Evolutionary conservation across 1,140 invertebrate genomes (phyloP).

Genomic region (Eufriesea mexicana): DNA sequence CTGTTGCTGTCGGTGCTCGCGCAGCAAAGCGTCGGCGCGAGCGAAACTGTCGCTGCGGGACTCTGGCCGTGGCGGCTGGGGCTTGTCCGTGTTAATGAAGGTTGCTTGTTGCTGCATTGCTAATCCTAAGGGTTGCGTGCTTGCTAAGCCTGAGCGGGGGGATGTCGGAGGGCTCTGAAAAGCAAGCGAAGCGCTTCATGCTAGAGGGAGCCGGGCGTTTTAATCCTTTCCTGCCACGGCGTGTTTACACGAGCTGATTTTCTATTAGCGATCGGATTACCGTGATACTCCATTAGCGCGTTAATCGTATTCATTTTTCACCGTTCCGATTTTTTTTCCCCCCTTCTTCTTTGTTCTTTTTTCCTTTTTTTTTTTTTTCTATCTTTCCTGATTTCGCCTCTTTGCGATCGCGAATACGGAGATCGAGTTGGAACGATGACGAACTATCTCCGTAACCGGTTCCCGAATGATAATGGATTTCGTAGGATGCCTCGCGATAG

Average conservation of each 20-base stretch:
- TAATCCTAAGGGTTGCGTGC: slow-evolving; percentile 70
- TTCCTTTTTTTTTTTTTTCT: no score
- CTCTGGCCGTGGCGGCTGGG: slow-evolving; percentile 73
- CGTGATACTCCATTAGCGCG: not conserved
- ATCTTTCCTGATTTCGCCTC: not conserved
- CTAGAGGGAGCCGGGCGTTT: slow-evolving; percentile 52
- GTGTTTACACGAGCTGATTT: slow-evolving; percentile 14
- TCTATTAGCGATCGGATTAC: not conserved
- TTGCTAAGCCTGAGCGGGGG: slow-evolving; percentile 69
- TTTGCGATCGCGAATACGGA: not conserved
- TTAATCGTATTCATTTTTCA: slow-evolving; percentile 33
- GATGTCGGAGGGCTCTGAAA: slow-evolving; percentile 80
- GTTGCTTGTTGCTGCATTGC: slow-evolving; percentile 55
- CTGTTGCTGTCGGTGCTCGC: slow-evolving; percentile 69
- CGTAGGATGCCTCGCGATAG: no score
- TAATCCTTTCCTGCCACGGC: slow-evolving; percentile 55
- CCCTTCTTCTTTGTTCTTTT: no score
- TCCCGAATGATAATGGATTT: no score
- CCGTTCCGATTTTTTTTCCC: no score
- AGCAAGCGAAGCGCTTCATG: slow-evolving; percentile 76
- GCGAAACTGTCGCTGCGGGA: slow-evolving; percentile 77
- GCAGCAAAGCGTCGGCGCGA: slow-evolving; percentile 72
- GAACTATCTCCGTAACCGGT: not conserved
- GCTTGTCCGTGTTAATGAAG: slow-evolving; percentile 43
- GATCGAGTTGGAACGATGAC: not conserved